Percentiles rank a stretch among this genome's conserved stretches.
phyloP scores from a whole-genome alignment of 2,888 invertebrate species.

The Germaria angustata region DNA sequence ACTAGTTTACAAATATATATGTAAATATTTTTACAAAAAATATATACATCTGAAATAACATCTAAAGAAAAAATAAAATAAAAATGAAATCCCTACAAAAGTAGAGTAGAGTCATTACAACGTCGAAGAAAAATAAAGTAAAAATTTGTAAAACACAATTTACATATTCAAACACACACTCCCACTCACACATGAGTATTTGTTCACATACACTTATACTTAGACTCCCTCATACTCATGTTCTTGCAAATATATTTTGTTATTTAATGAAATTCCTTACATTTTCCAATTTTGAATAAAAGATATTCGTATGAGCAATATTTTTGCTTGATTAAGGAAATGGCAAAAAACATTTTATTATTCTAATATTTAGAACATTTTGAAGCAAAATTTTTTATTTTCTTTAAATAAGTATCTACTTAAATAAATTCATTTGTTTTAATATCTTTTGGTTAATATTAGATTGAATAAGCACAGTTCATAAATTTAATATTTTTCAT shows the following conservation, averaged over 20 bases:
- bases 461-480: no score
- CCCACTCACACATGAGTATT: background rate
- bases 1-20: constrained; percentile 28
- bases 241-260: constrained; percentile 32
- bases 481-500: no score
- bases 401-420: background rate
- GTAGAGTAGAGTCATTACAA: constrained; percentile 34
- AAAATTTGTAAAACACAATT: constrained; percentile 48
- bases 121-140: constrained; percentile 33
- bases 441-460: background rate
- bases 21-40: background rate
- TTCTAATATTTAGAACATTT: constrained; percentile 22
- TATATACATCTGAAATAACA: constrained; percentile 31
- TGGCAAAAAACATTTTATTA: constrained; percentile 12
- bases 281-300: constrained; percentile 46
- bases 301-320: constrained; percentile 37
- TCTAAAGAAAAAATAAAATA: constrained; percentile 19
- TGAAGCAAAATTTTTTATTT: background rate
- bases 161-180: constrained; percentile 34
- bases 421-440: background rate
- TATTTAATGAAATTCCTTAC: constrained; percentile 60
- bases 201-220: background rate
- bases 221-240: background rate
- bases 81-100: constrained; percentile 57
- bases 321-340: constrained; percentile 43